phyloP scores from a whole-genome alignment of 2,888 invertebrate genomes.

The Melitaea athalia region DNA sequence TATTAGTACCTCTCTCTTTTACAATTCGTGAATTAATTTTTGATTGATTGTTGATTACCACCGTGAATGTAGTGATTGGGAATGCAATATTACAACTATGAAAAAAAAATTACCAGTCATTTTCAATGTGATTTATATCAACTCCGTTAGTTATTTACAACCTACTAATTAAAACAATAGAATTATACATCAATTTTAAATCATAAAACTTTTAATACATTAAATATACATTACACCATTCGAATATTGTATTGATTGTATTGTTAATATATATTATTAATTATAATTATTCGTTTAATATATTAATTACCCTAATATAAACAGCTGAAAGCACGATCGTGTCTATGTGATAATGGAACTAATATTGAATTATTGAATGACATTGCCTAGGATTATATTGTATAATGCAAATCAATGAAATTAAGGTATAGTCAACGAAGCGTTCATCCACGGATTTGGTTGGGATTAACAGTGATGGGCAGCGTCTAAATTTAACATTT shows the following conservation, averaged over 20 bases:
- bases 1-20: too few species aligned
- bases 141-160: too few species aligned
- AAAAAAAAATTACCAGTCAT: too few species aligned
- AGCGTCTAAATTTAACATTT: background rate
- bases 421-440: slow-evolving; percentile 14
- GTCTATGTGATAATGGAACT: slow-evolving; percentile 14
- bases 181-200: too few species aligned
- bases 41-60: too few species aligned
- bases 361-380: slow-evolving; percentile 26
- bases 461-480: slow-evolving; percentile 10
- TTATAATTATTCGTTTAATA: slow-evolving; percentile 3
- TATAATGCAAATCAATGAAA: slow-evolving; percentile 18
- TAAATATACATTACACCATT: background rate
- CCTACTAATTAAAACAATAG: too few species aligned
- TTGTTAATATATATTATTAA: background rate
- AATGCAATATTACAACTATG: too few species aligned
- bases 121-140: too few species aligned
- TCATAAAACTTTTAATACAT: too few species aligned
- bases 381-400: slow-evolving; percentile 18
- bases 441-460: slow-evolving; percentile 10
- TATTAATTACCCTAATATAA: background rate
- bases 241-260: background rate
- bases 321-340: slow-evolving; percentile 8
- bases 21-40: too few species aligned
- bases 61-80: too few species aligned